These are phyloP conservation scores for Chinchilla lanigera DNA, from an alignment of 2,113 vertebrate species.

Conservation along the genomic window DNA sequence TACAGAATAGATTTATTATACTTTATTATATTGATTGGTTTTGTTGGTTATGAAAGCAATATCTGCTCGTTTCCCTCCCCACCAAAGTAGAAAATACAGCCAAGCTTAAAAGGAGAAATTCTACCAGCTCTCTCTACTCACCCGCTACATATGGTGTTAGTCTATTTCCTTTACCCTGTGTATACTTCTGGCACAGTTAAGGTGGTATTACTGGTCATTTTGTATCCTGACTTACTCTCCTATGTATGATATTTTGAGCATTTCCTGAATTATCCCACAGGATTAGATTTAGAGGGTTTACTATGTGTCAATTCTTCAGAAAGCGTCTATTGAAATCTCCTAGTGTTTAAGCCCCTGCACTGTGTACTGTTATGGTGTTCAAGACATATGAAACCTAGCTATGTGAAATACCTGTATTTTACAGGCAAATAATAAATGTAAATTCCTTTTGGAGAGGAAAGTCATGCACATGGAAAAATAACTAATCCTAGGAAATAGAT, in stretches of 20 bases:
- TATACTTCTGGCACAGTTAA: not conserved
- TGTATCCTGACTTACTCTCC: not conserved
- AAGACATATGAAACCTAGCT: not conserved
- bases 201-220: not conserved
- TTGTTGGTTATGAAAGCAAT: constrained; percentile 1
- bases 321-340: not conserved
- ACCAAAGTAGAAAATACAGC: not conserved
- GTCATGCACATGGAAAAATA: not conserved
- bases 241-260: not conserved
- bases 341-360: not conserved
- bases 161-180: not conserved
- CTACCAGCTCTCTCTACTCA: not conserved
- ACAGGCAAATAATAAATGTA: not conserved
- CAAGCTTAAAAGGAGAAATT: not conserved
- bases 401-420: not conserved
- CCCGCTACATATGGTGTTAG: not conserved
- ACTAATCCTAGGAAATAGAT: not conserved
- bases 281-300: not conserved
- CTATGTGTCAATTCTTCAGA: not conserved
- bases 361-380: not conserved
- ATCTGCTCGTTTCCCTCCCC: not conserved
- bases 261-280: constrained; percentile 8
- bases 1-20: not conserved
- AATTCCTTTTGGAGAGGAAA: constrained; percentile 15
- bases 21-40: not conserved